phyloP scores from a whole-genome alignment of 1,140 invertebrate genomes.

The Brachionus calyciflorus region DNA sequence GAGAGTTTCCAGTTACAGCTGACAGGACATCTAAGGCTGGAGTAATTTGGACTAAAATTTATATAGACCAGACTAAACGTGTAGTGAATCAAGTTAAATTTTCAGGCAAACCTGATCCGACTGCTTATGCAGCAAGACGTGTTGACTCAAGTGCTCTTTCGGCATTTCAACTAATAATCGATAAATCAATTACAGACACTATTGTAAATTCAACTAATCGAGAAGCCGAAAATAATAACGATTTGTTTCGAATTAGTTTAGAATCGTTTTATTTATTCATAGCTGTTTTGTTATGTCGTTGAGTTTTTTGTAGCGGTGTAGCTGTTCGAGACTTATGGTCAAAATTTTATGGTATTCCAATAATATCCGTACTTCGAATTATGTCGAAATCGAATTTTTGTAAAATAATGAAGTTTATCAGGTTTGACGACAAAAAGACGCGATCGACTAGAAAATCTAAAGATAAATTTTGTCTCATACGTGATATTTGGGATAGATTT shows the following conservation, averaged over 20 bases:
- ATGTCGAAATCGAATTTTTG: slow-evolving; percentile 38
- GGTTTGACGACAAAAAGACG: slow-evolving; percentile 45
- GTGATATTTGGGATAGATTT: slow-evolving; percentile 47
- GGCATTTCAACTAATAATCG: neutral
- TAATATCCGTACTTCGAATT: neutral
- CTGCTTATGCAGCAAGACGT: neutral
- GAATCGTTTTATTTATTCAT: slow-evolving; percentile 3
- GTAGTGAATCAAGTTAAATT: neutral
- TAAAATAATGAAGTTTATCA: slow-evolving; percentile 42
- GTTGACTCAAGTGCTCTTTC: neutral
- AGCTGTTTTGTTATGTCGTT: neutral
- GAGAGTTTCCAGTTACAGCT: neutral
- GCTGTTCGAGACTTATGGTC: neutral
- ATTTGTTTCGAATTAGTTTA: neutral
- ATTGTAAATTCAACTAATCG: slow-evolving; percentile 4
- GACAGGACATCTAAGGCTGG: neutral
- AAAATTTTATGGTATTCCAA: neutral
- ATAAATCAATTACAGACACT: neutral
- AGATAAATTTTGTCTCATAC: slow-evolving; percentile 47
- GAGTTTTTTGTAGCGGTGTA: neutral
- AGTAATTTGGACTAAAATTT: neutral
- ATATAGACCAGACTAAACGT: neutral
- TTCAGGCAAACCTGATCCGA: neutral
- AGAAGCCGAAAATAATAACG: neutral
- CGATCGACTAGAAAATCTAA: neutral